Conservation (phyloP, 2,113 vertebrate species). For the Psephotus haematonotus region DNA sequence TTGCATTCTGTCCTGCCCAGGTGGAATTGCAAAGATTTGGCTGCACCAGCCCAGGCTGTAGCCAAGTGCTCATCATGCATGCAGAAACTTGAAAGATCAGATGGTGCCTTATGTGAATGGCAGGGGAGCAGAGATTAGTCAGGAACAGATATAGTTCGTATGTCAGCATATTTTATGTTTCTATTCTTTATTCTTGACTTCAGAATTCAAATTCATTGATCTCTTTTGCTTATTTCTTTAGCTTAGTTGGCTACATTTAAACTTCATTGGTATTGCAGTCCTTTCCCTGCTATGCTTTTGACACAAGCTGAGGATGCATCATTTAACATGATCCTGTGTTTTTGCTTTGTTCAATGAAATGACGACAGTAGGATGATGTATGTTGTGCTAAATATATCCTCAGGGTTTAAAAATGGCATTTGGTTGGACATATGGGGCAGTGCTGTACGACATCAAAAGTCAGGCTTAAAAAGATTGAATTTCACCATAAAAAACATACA, state of each 20-base stretch:
- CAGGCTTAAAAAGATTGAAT: background rate
- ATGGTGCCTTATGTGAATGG: conserved; percentile 34
- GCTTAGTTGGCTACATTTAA: background rate
- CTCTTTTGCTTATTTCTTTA: background rate
- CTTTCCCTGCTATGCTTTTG: background rate
- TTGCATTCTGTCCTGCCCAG: conserved; percentile 64
- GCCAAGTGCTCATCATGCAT: conserved; percentile 54
- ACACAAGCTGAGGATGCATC: conserved; percentile 29
- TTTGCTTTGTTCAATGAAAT: conserved; percentile 34
- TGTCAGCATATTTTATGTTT: conserved; percentile 19
- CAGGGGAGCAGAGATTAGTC: conserved; percentile 24
- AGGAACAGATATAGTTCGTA: background rate
- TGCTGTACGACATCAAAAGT: background rate
- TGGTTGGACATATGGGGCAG: conserved; percentile 52
- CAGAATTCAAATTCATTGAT: background rate
- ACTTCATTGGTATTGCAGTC: background rate
- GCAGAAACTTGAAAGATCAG: conserved; percentile 48
- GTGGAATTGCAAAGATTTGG: conserved; percentile 50
- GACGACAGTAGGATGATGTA: conserved; percentile 56
- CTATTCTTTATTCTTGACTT: conserved; percentile 29
- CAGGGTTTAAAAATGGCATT: conserved; percentile 59
- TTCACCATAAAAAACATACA: background rate
- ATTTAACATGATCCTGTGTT: conserved; percentile 21
- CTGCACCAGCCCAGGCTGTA: background rate
- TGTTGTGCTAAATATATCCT: conserved; percentile 52